Evolutionary conservation across 1,140 invertebrate genomes (phyloP), one percentile per base, ranked within the genome.

Genomic region (Gonioctena quinquepunctata): DNA sequence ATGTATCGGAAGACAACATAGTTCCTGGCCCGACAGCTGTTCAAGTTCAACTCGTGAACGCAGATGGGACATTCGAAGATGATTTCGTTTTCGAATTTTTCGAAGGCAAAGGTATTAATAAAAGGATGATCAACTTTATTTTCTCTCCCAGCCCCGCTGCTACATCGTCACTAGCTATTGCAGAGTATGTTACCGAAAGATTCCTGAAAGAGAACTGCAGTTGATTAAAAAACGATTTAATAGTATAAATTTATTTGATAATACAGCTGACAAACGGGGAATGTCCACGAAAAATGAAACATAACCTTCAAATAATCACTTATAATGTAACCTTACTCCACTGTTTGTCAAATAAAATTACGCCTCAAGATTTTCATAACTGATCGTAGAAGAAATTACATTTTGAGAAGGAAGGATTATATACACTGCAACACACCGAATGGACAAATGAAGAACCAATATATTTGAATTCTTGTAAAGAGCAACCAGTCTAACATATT

Each of bases 241-340:
- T 78, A 79, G 72, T 76, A 81, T 76, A 80, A 78, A 79, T 81
- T 79, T 79, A 81, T 81, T 81, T 78, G 62, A 77, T 79, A 77
- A 80, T 81, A 81, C 77, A 81, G 78, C 71, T 81, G 78, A 81
- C 77, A 79, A 81, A 76, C 75, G 75, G 77, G 79, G 79, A 81
- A 81, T 81, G 79, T 81, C 77, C 72, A 76, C 77, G 76, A 77
- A 74, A 68, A 71, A 62, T 23, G 22, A 60, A 66, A 42, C 18
- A 26, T 72, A 42, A 33, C 48, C 50, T 68, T 28, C 61, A 70
- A 49, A 49, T 50, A 60, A 69, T 72, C 70, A 71, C 64, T 54
- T 59, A 69, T 33, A 49, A 42, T 68, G 63, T 68, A 66, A 21
- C 49, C 50, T 66, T 66, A 68, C 60, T 71, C 76, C 76, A 70